Evolutionary conservation across 2,888 invertebrate genomes (phyloP).

Genomic region (Pilophorus perplexus): DNA sequence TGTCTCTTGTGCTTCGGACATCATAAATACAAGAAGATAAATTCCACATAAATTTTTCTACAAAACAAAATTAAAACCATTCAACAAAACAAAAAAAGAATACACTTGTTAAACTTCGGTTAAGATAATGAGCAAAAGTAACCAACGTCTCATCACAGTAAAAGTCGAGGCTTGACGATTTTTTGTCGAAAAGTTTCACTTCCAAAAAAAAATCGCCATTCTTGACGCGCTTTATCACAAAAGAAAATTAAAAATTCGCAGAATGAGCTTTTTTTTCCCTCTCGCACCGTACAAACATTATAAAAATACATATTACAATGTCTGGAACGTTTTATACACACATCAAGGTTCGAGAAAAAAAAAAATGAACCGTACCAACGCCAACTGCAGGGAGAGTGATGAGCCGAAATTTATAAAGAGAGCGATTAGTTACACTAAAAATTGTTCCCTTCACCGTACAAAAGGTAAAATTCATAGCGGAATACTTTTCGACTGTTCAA

Average conservation of each 20-base stretch:
- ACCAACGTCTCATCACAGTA: constrained; percentile 38
- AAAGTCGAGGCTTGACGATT: constrained; percentile 36
- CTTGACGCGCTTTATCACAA: constrained; percentile 26
- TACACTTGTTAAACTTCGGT: constrained; percentile 25
- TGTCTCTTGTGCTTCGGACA: constrained; percentile 20
- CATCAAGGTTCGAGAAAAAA: constrained; percentile 1
- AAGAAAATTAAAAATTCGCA: constrained; percentile 14
- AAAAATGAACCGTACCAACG: constrained; percentile 9
- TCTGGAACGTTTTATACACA: constrained; percentile 7
- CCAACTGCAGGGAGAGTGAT: not conserved
- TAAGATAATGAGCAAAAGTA: constrained; percentile 37
- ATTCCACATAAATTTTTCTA: not conserved
- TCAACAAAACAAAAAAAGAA: not conserved
- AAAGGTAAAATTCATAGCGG: too few species aligned
- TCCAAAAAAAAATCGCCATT: constrained; percentile 16
- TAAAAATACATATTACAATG: constrained; percentile 23
- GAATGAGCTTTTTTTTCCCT: constrained; percentile 14
- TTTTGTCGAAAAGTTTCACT: not conserved
- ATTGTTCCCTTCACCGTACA: too few species aligned
- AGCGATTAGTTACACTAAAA: too few species aligned
- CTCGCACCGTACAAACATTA: constrained; percentile 25
- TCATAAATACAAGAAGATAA: constrained; percentile 11
- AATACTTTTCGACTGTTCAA: too few species aligned
- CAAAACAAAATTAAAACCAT: constrained; percentile 2
- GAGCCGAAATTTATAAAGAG: not conserved